These are phyloP conservation scores for Piscicola geometra DNA, from an alignment of 2,888 invertebrate species.

Conservation along the genomic window DNA sequence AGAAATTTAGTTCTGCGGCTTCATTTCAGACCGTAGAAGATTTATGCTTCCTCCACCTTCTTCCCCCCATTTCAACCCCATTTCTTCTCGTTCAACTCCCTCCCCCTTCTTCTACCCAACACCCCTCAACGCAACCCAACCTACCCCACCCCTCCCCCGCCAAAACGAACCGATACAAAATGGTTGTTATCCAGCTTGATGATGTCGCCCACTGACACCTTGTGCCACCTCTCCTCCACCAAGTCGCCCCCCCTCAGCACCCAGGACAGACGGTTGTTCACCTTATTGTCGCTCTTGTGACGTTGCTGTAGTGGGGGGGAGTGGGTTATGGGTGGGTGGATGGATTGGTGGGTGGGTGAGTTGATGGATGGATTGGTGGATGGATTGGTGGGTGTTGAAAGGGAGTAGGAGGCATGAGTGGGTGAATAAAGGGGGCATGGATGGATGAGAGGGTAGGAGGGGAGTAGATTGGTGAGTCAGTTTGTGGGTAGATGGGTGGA, in stretches of 20 bases:
- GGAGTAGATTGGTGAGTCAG: too few relatives aligned
- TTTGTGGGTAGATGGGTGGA: too few relatives aligned
- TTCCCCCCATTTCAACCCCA: background rate
- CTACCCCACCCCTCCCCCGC: background rate
- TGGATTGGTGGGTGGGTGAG: background rate
- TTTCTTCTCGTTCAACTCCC: background rate
- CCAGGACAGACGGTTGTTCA: slow-evolving; percentile 84
- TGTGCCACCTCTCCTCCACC: slow-evolving; percentile 58
- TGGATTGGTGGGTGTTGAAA: too few relatives aligned
- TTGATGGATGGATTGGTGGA: slow-evolving; percentile 9
- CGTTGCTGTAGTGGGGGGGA: slow-evolving; percentile 70
- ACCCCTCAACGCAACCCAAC: background rate
- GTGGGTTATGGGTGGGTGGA: slow-evolving; percentile 1
- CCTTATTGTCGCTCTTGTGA: slow-evolving; percentile 93
- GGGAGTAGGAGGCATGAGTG: too few relatives aligned
- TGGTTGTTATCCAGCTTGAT: slow-evolving; percentile 98
- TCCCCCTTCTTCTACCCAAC: background rate
- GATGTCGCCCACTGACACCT: slow-evolving; percentile 93
- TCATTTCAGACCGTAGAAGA: too few relatives aligned
- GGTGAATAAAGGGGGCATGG: too few relatives aligned
- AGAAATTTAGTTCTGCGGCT: too few relatives aligned
- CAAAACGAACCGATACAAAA: slow-evolving; percentile 73
- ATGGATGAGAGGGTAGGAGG: too few relatives aligned
- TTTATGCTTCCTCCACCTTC: too few relatives aligned
- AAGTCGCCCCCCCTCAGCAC: slow-evolving; percentile 61